Conservation (phyloP, 2,888 invertebrate genomes). For the Flabesymbios commensalis region DNA sequence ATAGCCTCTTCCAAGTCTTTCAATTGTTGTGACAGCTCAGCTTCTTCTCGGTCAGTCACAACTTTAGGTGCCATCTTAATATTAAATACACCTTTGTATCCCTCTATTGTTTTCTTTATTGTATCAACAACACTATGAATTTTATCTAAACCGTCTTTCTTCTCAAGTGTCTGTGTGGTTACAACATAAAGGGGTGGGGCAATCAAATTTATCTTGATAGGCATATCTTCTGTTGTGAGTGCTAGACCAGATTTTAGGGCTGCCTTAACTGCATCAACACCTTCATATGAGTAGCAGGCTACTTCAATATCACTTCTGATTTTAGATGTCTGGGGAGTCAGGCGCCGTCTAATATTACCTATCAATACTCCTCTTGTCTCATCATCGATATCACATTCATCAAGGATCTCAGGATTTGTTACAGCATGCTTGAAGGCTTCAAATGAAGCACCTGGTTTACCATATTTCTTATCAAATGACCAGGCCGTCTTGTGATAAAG, state of each 20-base stretch:
- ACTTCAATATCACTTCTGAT: slow-evolving; percentile 83
- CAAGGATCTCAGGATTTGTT: slow-evolving; percentile 88
- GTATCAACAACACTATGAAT: slow-evolving; percentile 86
- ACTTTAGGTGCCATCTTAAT: slow-evolving; percentile 98
- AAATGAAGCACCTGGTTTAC: slow-evolving; percentile 92
- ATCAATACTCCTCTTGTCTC: slow-evolving; percentile 88
- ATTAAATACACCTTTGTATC: slow-evolving; percentile 87
- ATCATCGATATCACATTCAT: slow-evolving; percentile 93
- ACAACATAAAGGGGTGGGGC: slow-evolving; percentile 98
- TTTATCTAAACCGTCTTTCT: slow-evolving; percentile 87
- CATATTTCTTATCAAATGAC: slow-evolving; percentile 96
- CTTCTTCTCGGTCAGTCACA: slow-evolving; percentile 97
- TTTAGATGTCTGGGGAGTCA: slow-evolving; percentile 97
- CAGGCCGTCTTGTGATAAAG: slow-evolving; percentile 96
- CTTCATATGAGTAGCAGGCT: slow-evolving; percentile 95
- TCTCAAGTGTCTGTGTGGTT: slow-evolving; percentile 97
- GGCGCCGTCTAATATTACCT: slow-evolving; percentile 90
- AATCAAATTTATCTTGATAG: slow-evolving; percentile 92
- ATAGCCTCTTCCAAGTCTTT: slow-evolving; percentile 92
- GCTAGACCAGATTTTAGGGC: slow-evolving; percentile 88
- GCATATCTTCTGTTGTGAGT: slow-evolving; percentile 88
- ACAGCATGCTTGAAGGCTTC: slow-evolving; percentile 99
- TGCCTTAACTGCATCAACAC: slow-evolving; percentile 94
- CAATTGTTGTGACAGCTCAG: slow-evolving; percentile 90
- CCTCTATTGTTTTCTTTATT: slow-evolving; percentile 80